Evolutionary conservation across 2,888 invertebrate genomes (phyloP).

Genomic region (Epirrhoe alternata): DNA sequence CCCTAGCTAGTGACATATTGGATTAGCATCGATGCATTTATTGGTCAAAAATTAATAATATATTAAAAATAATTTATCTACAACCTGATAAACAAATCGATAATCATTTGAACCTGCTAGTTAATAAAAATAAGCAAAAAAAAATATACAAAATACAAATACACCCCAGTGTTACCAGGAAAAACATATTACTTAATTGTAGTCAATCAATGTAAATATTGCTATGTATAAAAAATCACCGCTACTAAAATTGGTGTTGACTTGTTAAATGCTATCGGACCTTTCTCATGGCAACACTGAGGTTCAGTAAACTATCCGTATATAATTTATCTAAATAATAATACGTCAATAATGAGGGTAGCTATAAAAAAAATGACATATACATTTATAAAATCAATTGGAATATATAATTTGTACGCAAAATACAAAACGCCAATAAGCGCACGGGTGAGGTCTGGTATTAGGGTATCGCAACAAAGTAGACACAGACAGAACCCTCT

Average conservation of each 20-base stretch:
- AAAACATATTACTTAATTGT: conserved; percentile 30
- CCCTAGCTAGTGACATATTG: conserved; percentile 80
- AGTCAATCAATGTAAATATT: conserved; percentile 36
- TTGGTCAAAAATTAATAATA: conserved; percentile 77
- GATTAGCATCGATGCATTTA: conserved; percentile 80
- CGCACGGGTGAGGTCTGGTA: conserved; percentile 26
- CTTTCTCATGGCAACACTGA: conserved; percentile 52
- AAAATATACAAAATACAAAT: conserved; percentile 52
- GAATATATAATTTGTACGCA: conserved; percentile 51
- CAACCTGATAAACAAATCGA: conserved; percentile 73
- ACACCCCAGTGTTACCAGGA: conserved; percentile 59
- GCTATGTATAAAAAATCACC: conserved; percentile 28
- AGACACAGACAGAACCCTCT: conserved; percentile 25
- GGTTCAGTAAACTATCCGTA: conserved; percentile 47
- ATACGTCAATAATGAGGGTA: conserved; percentile 59
- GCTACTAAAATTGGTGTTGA: conserved; percentile 32
- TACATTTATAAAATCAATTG: conserved; percentile 55
- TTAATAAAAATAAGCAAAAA: conserved; percentile 57
- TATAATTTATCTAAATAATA: conserved; percentile 65
- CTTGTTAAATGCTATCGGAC: conserved; percentile 49
- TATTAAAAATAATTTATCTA: conserved; percentile 81
- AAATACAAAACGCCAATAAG: conserved; percentile 43
- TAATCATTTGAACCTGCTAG: conserved; percentile 68
- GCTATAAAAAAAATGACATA: conserved; percentile 39
- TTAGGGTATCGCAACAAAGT: conserved; percentile 23